Conservation (phyloP, 2,797 vertebrate genomes). For the Manis crassicaudata region DNA sequence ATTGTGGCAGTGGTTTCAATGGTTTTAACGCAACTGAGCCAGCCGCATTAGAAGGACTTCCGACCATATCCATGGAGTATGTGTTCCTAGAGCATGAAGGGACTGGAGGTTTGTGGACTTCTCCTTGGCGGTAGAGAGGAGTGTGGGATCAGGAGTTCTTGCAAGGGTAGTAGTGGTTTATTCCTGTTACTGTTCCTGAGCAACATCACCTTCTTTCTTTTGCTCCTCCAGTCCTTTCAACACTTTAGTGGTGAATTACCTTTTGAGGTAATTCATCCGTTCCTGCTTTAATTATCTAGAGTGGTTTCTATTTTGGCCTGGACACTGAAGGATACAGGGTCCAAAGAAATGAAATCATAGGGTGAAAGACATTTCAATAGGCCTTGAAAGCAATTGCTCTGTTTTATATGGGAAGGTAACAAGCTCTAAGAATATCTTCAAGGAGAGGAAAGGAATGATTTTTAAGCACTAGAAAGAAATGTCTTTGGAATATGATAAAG, state of each 20-base stretch:
- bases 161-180: neutral
- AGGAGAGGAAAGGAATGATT: neutral
- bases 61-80: neutral
- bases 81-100: neutral
- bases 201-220: neutral
- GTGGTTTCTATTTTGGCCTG: slow-evolving; percentile 24
- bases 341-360: slow-evolving; percentile 38
- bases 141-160: neutral
- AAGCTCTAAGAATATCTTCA: slow-evolving; percentile 29
- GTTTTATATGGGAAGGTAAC: slow-evolving; percentile 23
- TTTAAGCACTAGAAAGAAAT: slow-evolving; percentile 19
- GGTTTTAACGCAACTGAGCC: neutral
- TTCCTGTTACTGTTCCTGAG: neutral
- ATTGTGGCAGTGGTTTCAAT: neutral
- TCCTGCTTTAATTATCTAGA: slow-evolving; percentile 36
- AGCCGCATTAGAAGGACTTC: neutral
- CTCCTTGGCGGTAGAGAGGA: neutral
- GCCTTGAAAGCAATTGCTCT: slow-evolving; percentile 11
- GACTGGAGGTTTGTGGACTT: neutral
- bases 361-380: slow-evolving; percentile 28
- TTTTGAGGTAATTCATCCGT: neutral
- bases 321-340: neutral
- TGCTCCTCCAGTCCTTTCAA: neutral
- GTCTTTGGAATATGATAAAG: neutral
- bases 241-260: slow-evolving; percentile 3